phyloP scores from a whole-genome alignment of 2,113 vertebrate genomes.

The Pelodiscus sinensis region DNA sequence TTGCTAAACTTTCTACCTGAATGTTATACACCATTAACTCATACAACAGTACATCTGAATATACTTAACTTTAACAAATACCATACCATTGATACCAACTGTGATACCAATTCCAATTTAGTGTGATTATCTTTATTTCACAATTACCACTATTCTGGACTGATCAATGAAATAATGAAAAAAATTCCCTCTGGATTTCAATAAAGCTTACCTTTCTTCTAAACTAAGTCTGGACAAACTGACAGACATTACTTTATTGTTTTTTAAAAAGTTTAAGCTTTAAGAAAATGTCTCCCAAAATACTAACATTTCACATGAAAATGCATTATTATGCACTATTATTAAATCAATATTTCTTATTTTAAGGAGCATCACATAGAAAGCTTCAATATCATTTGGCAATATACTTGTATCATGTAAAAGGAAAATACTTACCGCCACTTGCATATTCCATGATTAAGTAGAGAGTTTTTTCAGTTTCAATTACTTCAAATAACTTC shows the following conservation, averaged over 20 bases:
- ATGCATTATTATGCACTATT: background rate
- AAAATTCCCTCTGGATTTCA: background rate
- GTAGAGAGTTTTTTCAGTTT: constrained; percentile 97
- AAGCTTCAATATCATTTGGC: background rate
- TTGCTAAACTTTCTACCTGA: background rate
- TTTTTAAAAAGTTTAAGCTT: background rate
- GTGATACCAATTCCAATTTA: background rate
- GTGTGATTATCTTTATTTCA: background rate
- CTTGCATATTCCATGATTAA: constrained; percentile 98
- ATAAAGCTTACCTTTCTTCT: background rate
- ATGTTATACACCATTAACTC: background rate
- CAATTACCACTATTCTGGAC: background rate
- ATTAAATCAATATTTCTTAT: background rate
- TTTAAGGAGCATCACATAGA: constrained; percentile 1
- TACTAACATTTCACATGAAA: background rate
- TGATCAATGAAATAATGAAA: background rate
- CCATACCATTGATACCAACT: background rate
- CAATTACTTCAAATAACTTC: constrained; percentile 97
- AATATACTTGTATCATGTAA: background rate
- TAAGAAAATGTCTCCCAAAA: background rate
- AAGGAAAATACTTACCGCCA: constrained; percentile 86
- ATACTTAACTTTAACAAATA: background rate
- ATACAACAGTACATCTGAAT: background rate
- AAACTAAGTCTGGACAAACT: background rate
- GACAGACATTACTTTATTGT: background rate